A percentile compares a stretch with the other conserved stretches of the same genome.
These are phyloP conservation scores for Lacanobia wlatinum DNA, from an alignment of 2,888 invertebrate species.

Conservation along the genomic window DNA sequence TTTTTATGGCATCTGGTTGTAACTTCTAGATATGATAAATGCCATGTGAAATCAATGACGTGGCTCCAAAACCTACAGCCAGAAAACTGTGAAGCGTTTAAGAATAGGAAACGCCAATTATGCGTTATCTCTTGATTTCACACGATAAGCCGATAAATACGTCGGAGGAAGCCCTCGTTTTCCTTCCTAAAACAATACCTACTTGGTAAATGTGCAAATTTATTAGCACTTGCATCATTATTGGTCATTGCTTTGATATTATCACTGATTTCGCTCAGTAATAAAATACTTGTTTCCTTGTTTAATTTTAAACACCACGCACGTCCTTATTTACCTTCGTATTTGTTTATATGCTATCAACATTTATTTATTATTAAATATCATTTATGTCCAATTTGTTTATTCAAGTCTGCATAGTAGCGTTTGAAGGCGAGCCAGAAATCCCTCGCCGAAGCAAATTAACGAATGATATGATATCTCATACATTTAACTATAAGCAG, in stretches of 20 bases:
- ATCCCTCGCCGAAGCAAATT: slow-evolving; percentile 34
- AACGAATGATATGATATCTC: slow-evolving; percentile 39
- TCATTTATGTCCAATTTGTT: slow-evolving; percentile 46
- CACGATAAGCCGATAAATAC: slow-evolving; percentile 27
- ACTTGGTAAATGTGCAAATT: not conserved
- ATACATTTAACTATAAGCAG: slow-evolving; percentile 24
- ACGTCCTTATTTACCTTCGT: slow-evolving; percentile 15
- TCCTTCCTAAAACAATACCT: slow-evolving; percentile 25
- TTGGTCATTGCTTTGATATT: slow-evolving; percentile 2
- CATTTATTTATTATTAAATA: slow-evolving; percentile 51
- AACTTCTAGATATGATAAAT: slow-evolving; percentile 19
- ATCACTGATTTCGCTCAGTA: not conserved
- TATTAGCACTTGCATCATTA: not conserved
- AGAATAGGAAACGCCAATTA: slow-evolving; percentile 38
- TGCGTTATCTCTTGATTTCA: slow-evolving; percentile 43
- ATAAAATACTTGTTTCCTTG: not conserved
- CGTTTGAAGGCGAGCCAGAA: slow-evolving; percentile 59
- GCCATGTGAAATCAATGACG: slow-evolving; percentile 32
- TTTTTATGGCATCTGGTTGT: not conserved
- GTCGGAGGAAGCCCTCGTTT: slow-evolving; percentile 25
- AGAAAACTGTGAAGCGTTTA: slow-evolving; percentile 21
- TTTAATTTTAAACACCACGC: slow-evolving; percentile 10
- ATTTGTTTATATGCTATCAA: slow-evolving; percentile 28
- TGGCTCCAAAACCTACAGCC: slow-evolving; percentile 24
- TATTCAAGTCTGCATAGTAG: slow-evolving; percentile 22